These are phyloP conservation scores for Aspiorhynchus laticeps DNA, from an alignment of 2,113 vertebrate genomes.

Conservation along the genomic window DNA sequence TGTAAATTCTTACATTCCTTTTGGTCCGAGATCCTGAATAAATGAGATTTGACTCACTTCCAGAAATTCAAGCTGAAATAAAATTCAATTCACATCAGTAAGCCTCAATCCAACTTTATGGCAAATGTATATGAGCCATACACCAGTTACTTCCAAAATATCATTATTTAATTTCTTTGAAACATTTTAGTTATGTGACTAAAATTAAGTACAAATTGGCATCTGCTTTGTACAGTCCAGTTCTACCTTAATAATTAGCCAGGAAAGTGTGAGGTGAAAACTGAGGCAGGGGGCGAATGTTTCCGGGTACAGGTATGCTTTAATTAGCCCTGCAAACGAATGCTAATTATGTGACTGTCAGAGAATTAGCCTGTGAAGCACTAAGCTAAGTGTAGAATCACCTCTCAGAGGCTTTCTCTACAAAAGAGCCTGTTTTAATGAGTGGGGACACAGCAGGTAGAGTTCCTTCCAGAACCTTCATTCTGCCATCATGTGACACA, in stretches of 20 bases:
- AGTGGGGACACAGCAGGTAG: slow-evolving; percentile 49
- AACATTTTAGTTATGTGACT: neutral
- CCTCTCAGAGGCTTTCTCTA: slow-evolving; percentile 13
- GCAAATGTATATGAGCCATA: slow-evolving; percentile 41
- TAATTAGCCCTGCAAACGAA: slow-evolving; percentile 50
- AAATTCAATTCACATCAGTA: slow-evolving; percentile 32
- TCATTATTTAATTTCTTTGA: slow-evolving; percentile 31
- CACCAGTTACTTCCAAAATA: neutral
- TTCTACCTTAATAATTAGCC: slow-evolving; percentile 21
- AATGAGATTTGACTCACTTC: slow-evolving; percentile 62
- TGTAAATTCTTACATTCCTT: slow-evolving; percentile 58
- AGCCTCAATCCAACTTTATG: slow-evolving; percentile 27
- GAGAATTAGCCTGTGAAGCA: slow-evolving; percentile 44
- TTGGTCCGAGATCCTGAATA: slow-evolving; percentile 59
- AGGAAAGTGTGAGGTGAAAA: slow-evolving; percentile 5
- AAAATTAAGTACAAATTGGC: slow-evolving; percentile 7
- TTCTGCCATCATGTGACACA: slow-evolving; percentile 18
- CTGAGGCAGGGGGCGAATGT: neutral
- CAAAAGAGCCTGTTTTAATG: slow-evolving; percentile 43
- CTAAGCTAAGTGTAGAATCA: slow-evolving; percentile 43
- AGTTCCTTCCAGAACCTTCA: slow-evolving; percentile 31
- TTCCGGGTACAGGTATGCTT: slow-evolving; percentile 42
- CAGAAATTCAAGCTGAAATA: slow-evolving; percentile 58
- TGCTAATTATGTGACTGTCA: slow-evolving; percentile 46
- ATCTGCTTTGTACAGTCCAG: slow-evolving; percentile 9